Base-by-base conservation (phyloP, 1,140 invertebrate genomes). In the Galendromus occidentalis region DNA sequence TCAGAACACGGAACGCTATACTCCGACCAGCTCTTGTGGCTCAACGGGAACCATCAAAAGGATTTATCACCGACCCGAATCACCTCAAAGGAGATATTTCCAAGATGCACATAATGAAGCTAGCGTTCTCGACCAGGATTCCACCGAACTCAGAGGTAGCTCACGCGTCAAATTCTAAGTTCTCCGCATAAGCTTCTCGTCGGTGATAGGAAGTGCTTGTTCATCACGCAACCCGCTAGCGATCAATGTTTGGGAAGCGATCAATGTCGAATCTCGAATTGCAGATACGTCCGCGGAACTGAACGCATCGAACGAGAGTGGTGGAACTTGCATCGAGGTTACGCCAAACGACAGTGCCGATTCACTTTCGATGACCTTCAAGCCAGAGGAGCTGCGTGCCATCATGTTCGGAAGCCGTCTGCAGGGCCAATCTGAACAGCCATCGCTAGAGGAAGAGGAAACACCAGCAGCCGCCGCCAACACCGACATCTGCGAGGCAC, bases 81-180 rank as follows among this genome's bases (percentile, higher is more conserved):
- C 51, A 14, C 51, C 51, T 12, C 51, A 59, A 2, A 1, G 51
- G 20, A 59, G 33, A 25, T 59, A 59, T 22, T 18, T 59, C 20
- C 51, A 59, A 12, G 51, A 59, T 4, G 51, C 33, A 29, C 51
- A 59, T 22, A 59, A 59, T 25, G 51, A 59, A 22, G 51, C 51
- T 59, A 59, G 51, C 51, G 51, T 59, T 33, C 51, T 59, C 51
- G 51, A 59, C 51, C 51, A 59, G 51, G 51, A 59, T 59, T 59
- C 51, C 51, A 9, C 22, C 14, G 22, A 59, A 25, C 51, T 59
- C 14, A 59, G 33, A 59, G 51, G 51, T 59, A 59, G 33, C 33
- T 39, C 4, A 39, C 33, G 33, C 33, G 33, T 4, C 33, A n/a
- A n/a, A n/a, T n/a, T 39, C 9, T 39, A 9, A 39, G 9, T 4